Evolutionary conservation across 2,797 vertebrate species (phyloP).

Genomic region (Lacerta bilineata): DNA sequence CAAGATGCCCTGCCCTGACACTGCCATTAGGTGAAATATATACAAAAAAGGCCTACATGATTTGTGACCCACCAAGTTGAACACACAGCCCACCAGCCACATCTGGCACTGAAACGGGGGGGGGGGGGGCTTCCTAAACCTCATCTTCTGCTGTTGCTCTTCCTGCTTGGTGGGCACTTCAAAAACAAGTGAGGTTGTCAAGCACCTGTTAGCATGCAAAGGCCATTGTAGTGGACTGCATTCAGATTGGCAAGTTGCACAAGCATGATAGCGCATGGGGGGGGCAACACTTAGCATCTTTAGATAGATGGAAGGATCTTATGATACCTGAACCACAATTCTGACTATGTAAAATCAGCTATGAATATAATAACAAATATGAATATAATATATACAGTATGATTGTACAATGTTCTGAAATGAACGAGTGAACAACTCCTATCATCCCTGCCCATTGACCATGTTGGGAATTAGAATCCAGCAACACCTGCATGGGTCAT

Average conservation of each 20-base stretch:
- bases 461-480: too few relatives aligned
- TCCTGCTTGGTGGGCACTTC: neutral
- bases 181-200: neutral
- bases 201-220: neutral
- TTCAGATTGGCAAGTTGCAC: neutral
- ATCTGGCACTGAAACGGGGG: neutral
- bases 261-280: neutral
- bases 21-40: slow-evolving; percentile 12
- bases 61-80: neutral
- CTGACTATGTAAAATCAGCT: neutral
- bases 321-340: neutral
- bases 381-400: too few relatives aligned
- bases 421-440: too few relatives aligned
- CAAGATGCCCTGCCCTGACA: slow-evolving; percentile 39
- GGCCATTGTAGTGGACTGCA: too few relatives aligned
- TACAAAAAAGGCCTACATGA: neutral
- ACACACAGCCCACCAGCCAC: neutral
- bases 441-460: too few relatives aligned
- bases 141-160: neutral
- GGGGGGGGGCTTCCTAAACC: neutral
- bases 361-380: too few relatives aligned
- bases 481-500: too few relatives aligned
- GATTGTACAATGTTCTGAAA: too few relatives aligned
- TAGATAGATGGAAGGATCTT: neutral
- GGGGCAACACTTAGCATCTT: neutral